Percentiles rank a stretch among this genome's conserved stretches.
These are phyloP conservation scores for Drosophila fungiperda DNA, from an alignment of 2,888 invertebrate species.

Conservation along the genomic window DNA sequence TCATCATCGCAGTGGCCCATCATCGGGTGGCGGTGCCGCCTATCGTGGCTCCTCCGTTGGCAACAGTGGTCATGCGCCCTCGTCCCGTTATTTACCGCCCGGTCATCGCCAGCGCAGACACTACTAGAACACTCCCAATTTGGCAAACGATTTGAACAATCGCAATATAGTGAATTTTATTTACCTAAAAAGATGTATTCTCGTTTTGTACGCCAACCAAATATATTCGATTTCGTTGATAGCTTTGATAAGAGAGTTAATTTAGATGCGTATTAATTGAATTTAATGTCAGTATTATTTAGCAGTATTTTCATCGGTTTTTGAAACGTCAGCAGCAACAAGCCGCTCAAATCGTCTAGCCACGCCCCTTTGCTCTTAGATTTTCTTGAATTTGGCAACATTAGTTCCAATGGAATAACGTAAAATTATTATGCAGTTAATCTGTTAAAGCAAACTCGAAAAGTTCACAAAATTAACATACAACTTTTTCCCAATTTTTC, in stretches of 20 bases:
- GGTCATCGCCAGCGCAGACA: slow-evolving; percentile 71
- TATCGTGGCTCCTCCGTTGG: slow-evolving; percentile 52
- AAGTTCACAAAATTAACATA: slow-evolving; percentile 42
- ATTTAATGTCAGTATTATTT: not conserved
- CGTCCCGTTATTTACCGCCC: slow-evolving; percentile 80
- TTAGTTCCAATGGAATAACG: slow-evolving; percentile 33
- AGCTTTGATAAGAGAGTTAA: not conserved
- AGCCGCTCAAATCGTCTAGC: slow-evolving; percentile 39
- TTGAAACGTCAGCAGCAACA: slow-evolving; percentile 33
- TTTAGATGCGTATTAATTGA: not conserved
- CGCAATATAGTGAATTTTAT: not conserved
- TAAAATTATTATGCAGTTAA: slow-evolving; percentile 77
- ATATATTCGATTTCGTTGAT: slow-evolving; percentile 24
- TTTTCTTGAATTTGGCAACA: slow-evolving; percentile 43
- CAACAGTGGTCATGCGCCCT: slow-evolving; percentile 61
- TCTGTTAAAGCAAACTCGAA: slow-evolving; percentile 52
- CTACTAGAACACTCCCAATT: slow-evolving; percentile 32
- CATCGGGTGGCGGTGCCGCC: slow-evolving; percentile 36
- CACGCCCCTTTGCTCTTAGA: slow-evolving; percentile 63
- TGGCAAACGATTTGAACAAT: slow-evolving; percentile 2
- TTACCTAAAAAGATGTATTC: slow-evolving; percentile 14
- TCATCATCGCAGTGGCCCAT: slow-evolving; percentile 44
- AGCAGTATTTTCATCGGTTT: slow-evolving; percentile 12
- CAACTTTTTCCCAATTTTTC: not conserved
- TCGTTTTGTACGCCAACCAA: slow-evolving; percentile 34